Base-by-base conservation (phyloP, 2,888 invertebrate species). In the Pristionchus japonicus region DNA sequence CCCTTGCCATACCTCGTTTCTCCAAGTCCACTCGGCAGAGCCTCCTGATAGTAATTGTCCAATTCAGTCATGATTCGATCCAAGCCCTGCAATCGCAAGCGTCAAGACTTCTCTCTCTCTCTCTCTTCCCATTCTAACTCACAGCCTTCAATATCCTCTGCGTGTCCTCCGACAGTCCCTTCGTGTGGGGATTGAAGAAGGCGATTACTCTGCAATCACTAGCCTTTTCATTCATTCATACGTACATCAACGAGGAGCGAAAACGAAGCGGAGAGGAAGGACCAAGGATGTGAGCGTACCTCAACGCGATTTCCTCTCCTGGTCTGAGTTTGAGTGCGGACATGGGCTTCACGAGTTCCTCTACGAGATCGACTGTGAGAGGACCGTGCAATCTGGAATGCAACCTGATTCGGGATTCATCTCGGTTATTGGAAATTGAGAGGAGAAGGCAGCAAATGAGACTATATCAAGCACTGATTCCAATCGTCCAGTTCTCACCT, bases 301-400 rank as follows among this genome's bases (percentile, higher is more conserved):
- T 27, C 27, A 87, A 52, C 17, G 87, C 87, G 77, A 87, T 52
- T 40, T 87, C 77, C 52, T 87, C 87, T 77, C 74, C 87, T 15
- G 11, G 49, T 34, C 87, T 20, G 17, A 87, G 34, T 6, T 77
- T 74, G 20, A 87, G 20, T 23, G 74, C 77, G 17, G 31, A n/a
- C n/a, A 87, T 20, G n/a, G 87, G 87, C 23, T 77, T 70, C 49
- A 87, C 61, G 9, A 87, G 74, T 27, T 87, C 87, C 0, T 87
- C 87, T 4, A 87, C 20, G 11, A 87, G 77, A 49, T 70, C 34
- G 3, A 20, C 15, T 0, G 87, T 77, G 31, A 52, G 49, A 23
- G 27, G 34, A 9, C 87, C 87, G 77, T 77, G 77, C 52, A 87
- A 11, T 27, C 87, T 87, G 40, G 17, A 86, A n/a, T n/a, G n/a